A percentile compares a stretch with the other conserved stretches of the same genome.
These are phyloP conservation scores for Poecile montanus DNA, from an alignment of 2,797 vertebrate genomes.

Conservation along the genomic window DNA sequence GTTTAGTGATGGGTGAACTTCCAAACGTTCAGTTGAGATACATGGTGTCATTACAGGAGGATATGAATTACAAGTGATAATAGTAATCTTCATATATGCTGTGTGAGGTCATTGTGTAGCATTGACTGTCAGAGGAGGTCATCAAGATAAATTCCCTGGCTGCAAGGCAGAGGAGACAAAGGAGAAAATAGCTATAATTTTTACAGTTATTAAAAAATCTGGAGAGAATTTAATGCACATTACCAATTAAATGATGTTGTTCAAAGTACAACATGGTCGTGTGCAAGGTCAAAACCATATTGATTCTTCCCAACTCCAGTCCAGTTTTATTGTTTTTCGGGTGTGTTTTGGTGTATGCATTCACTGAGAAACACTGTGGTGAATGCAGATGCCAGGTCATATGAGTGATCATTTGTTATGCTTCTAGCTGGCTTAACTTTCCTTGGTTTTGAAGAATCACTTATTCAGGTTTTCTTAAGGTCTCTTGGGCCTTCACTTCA, in stretches of 20 bases:
- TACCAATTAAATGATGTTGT: background rate
- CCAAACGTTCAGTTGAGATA: background rate
- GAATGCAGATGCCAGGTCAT: background rate
- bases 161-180: background rate
- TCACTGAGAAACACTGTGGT: background rate
- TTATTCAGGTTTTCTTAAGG: background rate
- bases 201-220: background rate
- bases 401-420: background rate
- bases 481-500: background rate
- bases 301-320: background rate
- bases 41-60: background rate
- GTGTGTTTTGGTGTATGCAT: background rate
- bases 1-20: background rate
- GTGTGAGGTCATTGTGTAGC: background rate
- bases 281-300: background rate
- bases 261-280: background rate
- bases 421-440: background rate
- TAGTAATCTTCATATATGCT: background rate
- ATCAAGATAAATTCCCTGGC: background rate
- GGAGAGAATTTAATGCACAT: background rate
- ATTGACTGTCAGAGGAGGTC: background rate
- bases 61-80: background rate
- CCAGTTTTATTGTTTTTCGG: background rate
- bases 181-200: constrained; percentile 24
- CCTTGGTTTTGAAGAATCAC: background rate